Evolutionary conservation across 2,888 invertebrate species (phyloP).

Genomic region (Perizoma flavofasciatum): DNA sequence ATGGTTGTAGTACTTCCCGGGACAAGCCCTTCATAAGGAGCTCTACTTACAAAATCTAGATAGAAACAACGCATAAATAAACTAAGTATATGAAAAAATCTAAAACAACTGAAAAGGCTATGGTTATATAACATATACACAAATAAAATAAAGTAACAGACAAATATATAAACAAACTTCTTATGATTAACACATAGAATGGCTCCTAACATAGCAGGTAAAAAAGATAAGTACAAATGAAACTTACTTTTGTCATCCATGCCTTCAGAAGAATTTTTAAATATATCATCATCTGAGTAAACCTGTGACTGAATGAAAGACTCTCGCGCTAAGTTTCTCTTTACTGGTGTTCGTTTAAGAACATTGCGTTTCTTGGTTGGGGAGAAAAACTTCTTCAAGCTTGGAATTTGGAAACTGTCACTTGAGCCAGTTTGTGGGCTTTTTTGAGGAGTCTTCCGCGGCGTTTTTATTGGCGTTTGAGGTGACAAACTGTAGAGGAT

Average conservation of each 20-base stretch:
- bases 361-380: slow-evolving; percentile 62
- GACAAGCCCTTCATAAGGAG: no score
- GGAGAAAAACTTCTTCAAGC: slow-evolving; percentile 59
- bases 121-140: no score
- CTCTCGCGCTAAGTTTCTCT: slow-evolving; percentile 51
- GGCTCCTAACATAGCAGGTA: no score
- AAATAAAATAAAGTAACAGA: no score
- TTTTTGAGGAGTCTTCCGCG: slow-evolving; percentile 38
- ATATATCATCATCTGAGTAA: slow-evolving; percentile 33
- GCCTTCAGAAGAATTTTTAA: slow-evolving; percentile 43
- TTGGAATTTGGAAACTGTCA: slow-evolving; percentile 36
- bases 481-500: slow-evolving; percentile 43
- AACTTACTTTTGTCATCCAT: slow-evolving; percentile 73
- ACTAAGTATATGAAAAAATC: no score
- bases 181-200: no score
- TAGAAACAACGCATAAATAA: no score
- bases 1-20: no score
- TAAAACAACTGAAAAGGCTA: no score
- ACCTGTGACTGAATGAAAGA: slow-evolving; percentile 30
- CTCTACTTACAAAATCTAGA: no score
- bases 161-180: no score
- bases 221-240: neutral
- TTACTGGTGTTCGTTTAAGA: slow-evolving; percentile 48
- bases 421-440: slow-evolving; percentile 35
- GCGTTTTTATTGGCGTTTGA: slow-evolving; percentile 40